Base-by-base conservation (phyloP, 2,113 vertebrate species). In the Clarias macrocephalus region DNA sequence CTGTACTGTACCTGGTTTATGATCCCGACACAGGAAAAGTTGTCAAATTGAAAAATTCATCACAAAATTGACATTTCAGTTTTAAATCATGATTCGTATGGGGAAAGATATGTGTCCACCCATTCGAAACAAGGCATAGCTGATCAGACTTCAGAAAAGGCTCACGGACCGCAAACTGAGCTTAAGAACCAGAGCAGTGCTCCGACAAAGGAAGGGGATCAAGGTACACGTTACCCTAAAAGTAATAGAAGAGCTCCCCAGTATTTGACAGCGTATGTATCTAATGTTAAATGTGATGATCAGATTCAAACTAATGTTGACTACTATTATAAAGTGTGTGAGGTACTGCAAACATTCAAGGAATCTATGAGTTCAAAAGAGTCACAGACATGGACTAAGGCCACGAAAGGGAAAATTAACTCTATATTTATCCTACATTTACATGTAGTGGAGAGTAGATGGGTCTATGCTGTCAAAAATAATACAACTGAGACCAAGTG, bases 381-480 rank as follows among this genome's bases (percentile, higher is more conserved):
- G 54, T 66, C 48, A 68, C 48, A 86, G 48, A 54, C 59, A 33
- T 70, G 63, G 77, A 30, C 37, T 80, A 23, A 86, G 9, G 48
- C 62, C 6, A 81, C 81, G 54, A 15, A 86, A 28, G 77, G 60
- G 15, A 77, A 86, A 10, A 86, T 86, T 21, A 8, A 66, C 33
- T 81, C 77, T 16, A 86, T 54, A 5, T 79, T 80, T 42, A 70
- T 30, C 2, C 63, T 42, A 42, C 42, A 42, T 42, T 42, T 42
- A 59, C 48, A 80, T 33, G 30, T 28, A 59, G 60, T 86, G 48
- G 42, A 75, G n/a, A 33, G 75, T 56, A 79, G 62, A 21, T 80
- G 84, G 59, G 79, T 86, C 19, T 86, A 85, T 76, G 48, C 79
- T 11, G n/a, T 88, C 19, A 77, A 82, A 82, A 42, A 70, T 16